These are phyloP conservation scores for Pinna nobilis DNA, from an alignment of 1,140 invertebrate species.

Conservation along the genomic window DNA sequence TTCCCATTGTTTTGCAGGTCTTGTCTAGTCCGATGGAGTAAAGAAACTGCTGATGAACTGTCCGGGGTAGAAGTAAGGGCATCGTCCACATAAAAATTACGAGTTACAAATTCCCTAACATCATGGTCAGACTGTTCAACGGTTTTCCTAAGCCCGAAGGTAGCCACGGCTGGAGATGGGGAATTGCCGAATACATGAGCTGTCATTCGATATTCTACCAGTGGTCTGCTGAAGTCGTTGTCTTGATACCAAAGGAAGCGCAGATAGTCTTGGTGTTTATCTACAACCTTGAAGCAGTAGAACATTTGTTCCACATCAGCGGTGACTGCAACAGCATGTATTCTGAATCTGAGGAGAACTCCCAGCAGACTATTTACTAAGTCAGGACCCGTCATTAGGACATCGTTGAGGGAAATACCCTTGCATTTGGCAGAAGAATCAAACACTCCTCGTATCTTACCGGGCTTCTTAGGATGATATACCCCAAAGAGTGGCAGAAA, in stretches of 20 bases:
- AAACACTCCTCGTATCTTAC: slow-evolving; percentile 31
- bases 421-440: slow-evolving; percentile 26
- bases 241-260: slow-evolving; percentile 29
- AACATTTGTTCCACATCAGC: slow-evolving; percentile 35
- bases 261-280: slow-evolving; percentile 15
- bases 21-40: slow-evolving; percentile 30
- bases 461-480: slow-evolving; percentile 26
- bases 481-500: slow-evolving; percentile 31
- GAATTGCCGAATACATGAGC: neutral
- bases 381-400: slow-evolving; percentile 60
- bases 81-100: slow-evolving; percentile 36
- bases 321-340: slow-evolving; percentile 11
- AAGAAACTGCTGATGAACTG: neutral
- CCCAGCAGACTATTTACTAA: slow-evolving; percentile 58
- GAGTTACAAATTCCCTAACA: slow-evolving; percentile 3
- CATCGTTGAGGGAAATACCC: slow-evolving; percentile 51
- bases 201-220: neutral
- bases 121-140: neutral
- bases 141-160: neutral
- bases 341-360: slow-evolving; percentile 25
- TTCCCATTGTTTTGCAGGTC: neutral
- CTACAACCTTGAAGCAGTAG: slow-evolving; percentile 16
- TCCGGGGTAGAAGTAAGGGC: neutral
- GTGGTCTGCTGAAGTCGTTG: neutral
- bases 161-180: neutral